Evolutionary conservation across 2,888 invertebrate genomes (phyloP), one percentile per base, ranked within the genome.

Genomic region (Drosophila flavopinicola): DNA sequence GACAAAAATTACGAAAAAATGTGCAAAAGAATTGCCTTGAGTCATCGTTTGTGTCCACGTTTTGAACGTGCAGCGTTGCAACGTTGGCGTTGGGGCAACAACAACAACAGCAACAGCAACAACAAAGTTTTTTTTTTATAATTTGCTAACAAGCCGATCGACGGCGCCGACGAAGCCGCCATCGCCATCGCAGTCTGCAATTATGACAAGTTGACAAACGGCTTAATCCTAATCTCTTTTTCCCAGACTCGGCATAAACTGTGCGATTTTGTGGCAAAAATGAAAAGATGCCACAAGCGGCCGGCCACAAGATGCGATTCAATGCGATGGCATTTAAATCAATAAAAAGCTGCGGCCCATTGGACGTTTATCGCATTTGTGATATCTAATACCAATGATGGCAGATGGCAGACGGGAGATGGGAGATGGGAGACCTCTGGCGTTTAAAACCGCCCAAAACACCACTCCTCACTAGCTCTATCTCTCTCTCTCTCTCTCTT

Each of bases 201-300:
- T 83, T 83, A 83, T 83, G 83, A 83, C 83, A 87, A 83, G 86
- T 83, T 83, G 83, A 85, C 83, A 83, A 83, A 83, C 83, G 86
- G 84, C 83, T 83, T 83, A 83, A 83, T 83, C 83, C 86, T 83
- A 87, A 83, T 87, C 83, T 85, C 74, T 63, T 67, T 68, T 78
- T 57, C 73, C 44, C 53, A 48, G 42, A 37, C 42, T 48, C 27
- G 7, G 47, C 60, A 75, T 76, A 78, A 78, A 78, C 71, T 56
- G 41, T 45, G 33, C 56, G 51, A 63, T 66, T 78, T 76, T 64
- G 70, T 74, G 69, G 64, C 63, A 57, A 38, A 75, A 72, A 76
- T 48, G 51, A 27, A 59, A 37, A 64, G 59, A 47, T 24, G 47
- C 27, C 29, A 52, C 27, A 41, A 32, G 56, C 9, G 6, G 27